A percentile compares a stretch with the other conserved stretches of the same genome.
phyloP scores from a whole-genome alignment of 2,113 vertebrate species.

The Tinamus guttatus region DNA sequence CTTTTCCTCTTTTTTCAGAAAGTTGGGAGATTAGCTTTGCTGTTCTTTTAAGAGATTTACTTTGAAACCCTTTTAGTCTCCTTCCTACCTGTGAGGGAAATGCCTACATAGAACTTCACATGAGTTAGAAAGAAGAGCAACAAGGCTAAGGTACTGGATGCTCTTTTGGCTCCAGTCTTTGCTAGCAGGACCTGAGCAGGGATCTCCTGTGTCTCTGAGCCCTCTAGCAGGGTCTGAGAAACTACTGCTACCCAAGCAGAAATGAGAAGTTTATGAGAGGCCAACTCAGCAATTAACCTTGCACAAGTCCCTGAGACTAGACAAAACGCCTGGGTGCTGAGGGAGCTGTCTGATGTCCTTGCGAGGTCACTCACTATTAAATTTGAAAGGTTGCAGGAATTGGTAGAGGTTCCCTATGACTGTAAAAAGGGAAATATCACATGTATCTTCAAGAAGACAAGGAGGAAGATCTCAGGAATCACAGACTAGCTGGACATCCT shows the following conservation, averaged over 20 bases:
- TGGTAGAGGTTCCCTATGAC: neutral
- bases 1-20: neutral
- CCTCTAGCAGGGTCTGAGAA: neutral
- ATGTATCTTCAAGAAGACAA: neutral
- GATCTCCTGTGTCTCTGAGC: neutral
- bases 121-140: neutral
- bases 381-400: neutral
- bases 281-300: neutral
- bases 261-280: neutral
- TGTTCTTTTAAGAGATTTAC: neutral
- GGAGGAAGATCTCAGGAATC: neutral
- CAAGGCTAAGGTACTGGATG: rapidly evolving
- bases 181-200: neutral
- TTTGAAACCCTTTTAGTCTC: neutral
- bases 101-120: neutral
- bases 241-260: neutral
- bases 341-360: neutral
- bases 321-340: neutral
- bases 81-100: neutral
- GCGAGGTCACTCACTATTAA: neutral
- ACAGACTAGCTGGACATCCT: too few relatives aligned
- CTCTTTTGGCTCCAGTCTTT: neutral
- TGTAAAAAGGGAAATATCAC: neutral
- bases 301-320: neutral
- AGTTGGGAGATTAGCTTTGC: neutral